These are phyloP conservation scores for Rotaria macrura DNA, from an alignment of 2,888 invertebrate species.

Conservation along the genomic window DNA sequence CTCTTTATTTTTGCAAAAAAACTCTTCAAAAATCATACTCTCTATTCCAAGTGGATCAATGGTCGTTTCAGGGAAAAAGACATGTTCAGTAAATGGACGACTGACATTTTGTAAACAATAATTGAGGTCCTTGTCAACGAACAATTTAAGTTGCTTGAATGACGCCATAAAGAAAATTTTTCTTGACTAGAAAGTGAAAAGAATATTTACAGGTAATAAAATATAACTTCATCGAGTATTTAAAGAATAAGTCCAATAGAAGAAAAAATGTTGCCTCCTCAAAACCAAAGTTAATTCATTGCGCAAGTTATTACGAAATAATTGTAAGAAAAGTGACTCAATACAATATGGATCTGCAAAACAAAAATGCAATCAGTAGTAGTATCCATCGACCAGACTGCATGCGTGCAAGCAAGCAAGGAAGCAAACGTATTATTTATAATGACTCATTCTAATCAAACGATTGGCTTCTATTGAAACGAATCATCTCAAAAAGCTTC, in stretches of 20 bases:
- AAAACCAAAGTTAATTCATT: not conserved
- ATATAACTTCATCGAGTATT: not conserved
- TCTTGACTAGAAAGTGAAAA: not conserved
- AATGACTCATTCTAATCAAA: not conserved
- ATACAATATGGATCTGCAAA: not conserved
- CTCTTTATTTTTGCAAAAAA: no score
- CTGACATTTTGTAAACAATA: not conserved
- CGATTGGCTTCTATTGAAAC: not conserved
- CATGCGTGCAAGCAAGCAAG: no score
- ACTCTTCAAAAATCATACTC: not conserved
- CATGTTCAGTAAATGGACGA: not conserved
- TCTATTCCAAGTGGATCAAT: not conserved
- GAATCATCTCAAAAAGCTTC: not conserved
- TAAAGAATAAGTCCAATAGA: not conserved
- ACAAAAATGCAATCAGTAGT: no score
- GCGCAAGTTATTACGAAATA: not conserved
- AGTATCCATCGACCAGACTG: no score
- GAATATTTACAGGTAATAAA: not conserved
- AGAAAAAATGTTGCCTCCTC: not conserved
- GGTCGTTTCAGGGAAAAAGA: not conserved
- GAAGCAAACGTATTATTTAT: no score
- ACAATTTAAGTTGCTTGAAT: not conserved
- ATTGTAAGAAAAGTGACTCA: not conserved
- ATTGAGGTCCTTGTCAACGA: not conserved
- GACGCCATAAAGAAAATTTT: not conserved